Evolutionary conservation across 35 echinoderm and acorn worm species (phyloP), one percentile per base, ranked within the genome.

Genomic region (Heliocidaris erythrogramma): DNA sequence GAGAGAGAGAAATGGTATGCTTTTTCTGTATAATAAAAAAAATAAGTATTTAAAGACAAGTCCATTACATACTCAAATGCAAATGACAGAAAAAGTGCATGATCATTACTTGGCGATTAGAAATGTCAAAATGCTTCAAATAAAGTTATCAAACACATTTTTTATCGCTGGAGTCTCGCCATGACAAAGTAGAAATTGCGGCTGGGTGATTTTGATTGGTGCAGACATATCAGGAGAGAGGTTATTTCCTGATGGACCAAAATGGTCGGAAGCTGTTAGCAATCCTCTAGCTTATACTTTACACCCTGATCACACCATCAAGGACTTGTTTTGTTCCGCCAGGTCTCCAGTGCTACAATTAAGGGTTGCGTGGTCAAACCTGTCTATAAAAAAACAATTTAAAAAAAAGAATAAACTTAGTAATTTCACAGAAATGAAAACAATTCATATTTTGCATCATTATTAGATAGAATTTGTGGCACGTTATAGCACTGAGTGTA

Each of bases 81-180:
- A 78, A 24, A 24, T 78, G 65, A 78, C 18, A 78, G 65, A n/a
- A 78, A 78, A 78, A 78, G 65, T 78, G 65, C 65, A 78, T 29
- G 7, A 78, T 78, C 65, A 78, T 78, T 78, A 78, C 65, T n/a
- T 7, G n/a, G 61, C 61, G 21, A 78, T 78, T 6, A 7, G 65
- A n/a, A 78, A 78, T 78, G 65, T 78, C 65, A 78, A 78, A 78
- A 78, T 78, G 65, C 65, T 78, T 78, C 65, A 78, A 78, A 78
- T 78, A 78, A 27, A 78, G 65, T 4, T 24, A n/a, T 78, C 65
- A n/a, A 78, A 78, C 65, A 78, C 65, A 78, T 78, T 21, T 78
- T 21, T 27, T n/a, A 78, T 78, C 65, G 7, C 65, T 78, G 0
- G 21, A 78, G 27, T 78, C 65, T 78, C 65, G 27, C 65, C 65